Conservation (phyloP, 2,888 invertebrate species). For the Mythimna impura region DNA sequence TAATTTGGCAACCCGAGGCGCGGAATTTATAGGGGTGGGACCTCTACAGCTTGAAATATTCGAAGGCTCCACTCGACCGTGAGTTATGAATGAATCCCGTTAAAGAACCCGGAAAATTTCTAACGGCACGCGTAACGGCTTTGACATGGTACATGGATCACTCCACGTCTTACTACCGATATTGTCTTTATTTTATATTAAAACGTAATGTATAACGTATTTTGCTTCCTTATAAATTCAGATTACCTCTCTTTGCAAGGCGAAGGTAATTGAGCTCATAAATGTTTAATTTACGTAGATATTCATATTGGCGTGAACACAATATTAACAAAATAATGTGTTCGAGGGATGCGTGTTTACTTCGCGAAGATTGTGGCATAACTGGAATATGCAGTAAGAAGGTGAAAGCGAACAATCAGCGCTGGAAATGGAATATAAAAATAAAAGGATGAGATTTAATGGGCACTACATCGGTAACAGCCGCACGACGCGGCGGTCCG, state of each 20-base stretch:
- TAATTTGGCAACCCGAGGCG: constrained; percentile 90
- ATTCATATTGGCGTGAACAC: constrained; percentile 27
- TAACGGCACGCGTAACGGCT: constrained; percentile 80
- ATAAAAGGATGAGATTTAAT: constrained; percentile 71
- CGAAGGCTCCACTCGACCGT: constrained; percentile 89
- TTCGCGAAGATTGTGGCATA: constrained; percentile 36
- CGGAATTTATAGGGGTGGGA: constrained; percentile 89
- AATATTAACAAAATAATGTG: constrained; percentile 47
- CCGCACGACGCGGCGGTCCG: constrained; percentile 69
- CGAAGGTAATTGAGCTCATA: constrained; percentile 59
- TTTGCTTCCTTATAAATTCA: constrained; percentile 25
- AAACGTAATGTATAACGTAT: constrained; percentile 27
- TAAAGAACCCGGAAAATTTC: constrained; percentile 90
- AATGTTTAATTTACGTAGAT: constrained; percentile 54
- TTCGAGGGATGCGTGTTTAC: constrained; percentile 31
- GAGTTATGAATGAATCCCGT: constrained; percentile 90
- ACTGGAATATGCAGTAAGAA: constrained; percentile 57
- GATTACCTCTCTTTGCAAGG: constrained; percentile 35
- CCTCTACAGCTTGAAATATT: constrained; percentile 88
- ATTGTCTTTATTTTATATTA: constrained; percentile 54
- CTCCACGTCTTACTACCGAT: constrained; percentile 59
- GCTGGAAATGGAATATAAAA: constrained; percentile 61
- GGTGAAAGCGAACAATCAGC: constrained; percentile 66
- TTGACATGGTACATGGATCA: constrained; percentile 72
- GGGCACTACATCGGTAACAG: constrained; percentile 76